Evolutionary conservation across 2,888 invertebrate species (phyloP), one percentile per base, ranked within the genome.

Genomic region (Ophioninae sp.): DNA sequence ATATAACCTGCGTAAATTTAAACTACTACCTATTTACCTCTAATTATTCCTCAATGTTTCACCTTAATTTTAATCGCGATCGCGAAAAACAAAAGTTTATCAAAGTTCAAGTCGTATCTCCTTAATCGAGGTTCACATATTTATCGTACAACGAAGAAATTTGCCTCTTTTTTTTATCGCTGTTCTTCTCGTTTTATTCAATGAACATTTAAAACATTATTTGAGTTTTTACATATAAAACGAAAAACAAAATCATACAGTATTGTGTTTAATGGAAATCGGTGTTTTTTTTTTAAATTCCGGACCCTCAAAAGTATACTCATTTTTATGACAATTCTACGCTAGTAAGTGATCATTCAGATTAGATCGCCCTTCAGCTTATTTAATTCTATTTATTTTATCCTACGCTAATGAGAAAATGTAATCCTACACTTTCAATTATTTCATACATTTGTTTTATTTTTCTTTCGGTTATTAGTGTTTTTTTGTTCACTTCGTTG

Each of bases 171-270:
- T 73, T 41, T 44, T 57, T 69, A 64, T 79, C 59, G 70, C 81
- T 83, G 73, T 79, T 88, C 89, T 87, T 82, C 85, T 86, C 86
- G 88, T 87, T 91, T 91, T 90, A 91, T 90, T 85, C 88, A 87
- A 89, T 89, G 87, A 91, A 90, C 87, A 87, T 88, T 90, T 87
- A 88, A 91, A 90, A 90, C 88, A 89, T 89, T 89, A 85, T 88
- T 87, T 85, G 86, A 86, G 85, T 89, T 89, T 86, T 90, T 90
- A 89, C 88, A 89, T 87, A 87, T 89, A 88, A 89, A 90, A 90
- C 87, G 85, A 88, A 90, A 89, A 87, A 81, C 86, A 89, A 72
- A 87, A 87, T 89, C 86, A 87, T 89, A 91, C 89, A 91, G 80
- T 86, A 88, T 84, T 44, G 75, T 82, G 75, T 79, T 81, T 75